These are phyloP conservation scores for Druon quercuslanigerum DNA, from an alignment of 1,140 invertebrate species.

Conservation along the genomic window DNA sequence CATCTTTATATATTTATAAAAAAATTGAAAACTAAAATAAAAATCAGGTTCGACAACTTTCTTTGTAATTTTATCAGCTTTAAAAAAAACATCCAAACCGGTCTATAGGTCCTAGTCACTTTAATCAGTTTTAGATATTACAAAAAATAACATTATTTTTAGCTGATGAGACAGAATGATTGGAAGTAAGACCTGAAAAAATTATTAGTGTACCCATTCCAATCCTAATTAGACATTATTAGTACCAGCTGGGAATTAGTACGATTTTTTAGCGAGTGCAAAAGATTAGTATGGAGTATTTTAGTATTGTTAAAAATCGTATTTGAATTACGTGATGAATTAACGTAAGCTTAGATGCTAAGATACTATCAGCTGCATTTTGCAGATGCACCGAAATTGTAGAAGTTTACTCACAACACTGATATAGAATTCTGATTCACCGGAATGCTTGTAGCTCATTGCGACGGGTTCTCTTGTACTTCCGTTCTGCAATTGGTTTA, in stretches of 20 bases:
- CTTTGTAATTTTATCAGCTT: too few relatives aligned
- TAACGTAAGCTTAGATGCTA: neutral
- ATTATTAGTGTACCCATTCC: too few relatives aligned
- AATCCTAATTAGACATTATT: too few relatives aligned
- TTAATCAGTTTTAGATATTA: too few relatives aligned
- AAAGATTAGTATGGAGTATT: neutral
- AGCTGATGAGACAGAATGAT: too few relatives aligned
- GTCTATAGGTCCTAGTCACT: too few relatives aligned
- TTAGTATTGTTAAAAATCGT: neutral
- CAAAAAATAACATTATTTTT: too few relatives aligned
- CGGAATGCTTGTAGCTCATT: slow-evolving; percentile 60
- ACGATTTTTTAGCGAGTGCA: neutral
- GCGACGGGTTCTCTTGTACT: slow-evolving; percentile 54
- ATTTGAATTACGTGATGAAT: slow-evolving; percentile 20
- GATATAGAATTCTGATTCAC: slow-evolving; percentile 50
- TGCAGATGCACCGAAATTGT: neutral
- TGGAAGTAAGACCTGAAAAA: too few relatives aligned
- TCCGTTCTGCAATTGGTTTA: slow-evolving; percentile 52
- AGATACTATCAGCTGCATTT: neutral
- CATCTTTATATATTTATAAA: too few relatives aligned
- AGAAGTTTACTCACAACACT: slow-evolving; percentile 55
- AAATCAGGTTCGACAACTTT: too few relatives aligned
- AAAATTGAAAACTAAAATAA: too few relatives aligned
- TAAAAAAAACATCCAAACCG: too few relatives aligned
- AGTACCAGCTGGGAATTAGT: neutral